Evolutionary conservation across 2,113 vertebrate species (phyloP).

Genomic region (Leucopsar rothschildi): DNA sequence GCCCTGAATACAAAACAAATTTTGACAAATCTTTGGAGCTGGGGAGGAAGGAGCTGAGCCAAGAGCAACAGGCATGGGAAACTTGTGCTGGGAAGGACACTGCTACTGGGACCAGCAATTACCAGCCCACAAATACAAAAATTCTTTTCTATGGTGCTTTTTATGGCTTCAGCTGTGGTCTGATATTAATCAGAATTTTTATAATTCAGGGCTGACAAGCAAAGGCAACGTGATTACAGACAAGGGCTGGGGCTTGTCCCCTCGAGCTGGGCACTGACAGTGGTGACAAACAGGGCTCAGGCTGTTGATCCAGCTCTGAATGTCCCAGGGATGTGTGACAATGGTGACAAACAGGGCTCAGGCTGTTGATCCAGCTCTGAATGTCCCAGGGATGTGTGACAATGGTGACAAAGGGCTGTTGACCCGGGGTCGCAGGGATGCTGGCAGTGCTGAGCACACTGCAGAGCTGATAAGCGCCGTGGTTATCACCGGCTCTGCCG

Average conservation of each 20-base stretch:
- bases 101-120: background rate
- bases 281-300: background rate
- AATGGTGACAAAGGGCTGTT: too few relatives aligned
- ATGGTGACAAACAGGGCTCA: too few relatives aligned
- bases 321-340: too few relatives aligned
- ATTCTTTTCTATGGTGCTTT: background rate
- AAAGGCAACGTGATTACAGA: background rate
- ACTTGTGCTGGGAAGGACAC: background rate
- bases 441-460: background rate
- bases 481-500: background rate
- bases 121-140: background rate
- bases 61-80: slow-evolving; percentile 3
- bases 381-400: background rate
- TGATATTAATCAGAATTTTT: background rate
- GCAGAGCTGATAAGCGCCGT: background rate
- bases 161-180: background rate
- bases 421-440: too few relatives aligned
- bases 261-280: background rate
- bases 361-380: background rate
- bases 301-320: too few relatives aligned
- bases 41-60: background rate
- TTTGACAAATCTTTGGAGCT: background rate
- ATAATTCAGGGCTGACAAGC: background rate
- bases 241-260: background rate
- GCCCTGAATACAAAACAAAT: background rate